Percentiles rank a stretch among this genome's conserved stretches.
phyloP scores from a whole-genome alignment of 1,140 invertebrate species.

The Cryptotermes secundus region DNA sequence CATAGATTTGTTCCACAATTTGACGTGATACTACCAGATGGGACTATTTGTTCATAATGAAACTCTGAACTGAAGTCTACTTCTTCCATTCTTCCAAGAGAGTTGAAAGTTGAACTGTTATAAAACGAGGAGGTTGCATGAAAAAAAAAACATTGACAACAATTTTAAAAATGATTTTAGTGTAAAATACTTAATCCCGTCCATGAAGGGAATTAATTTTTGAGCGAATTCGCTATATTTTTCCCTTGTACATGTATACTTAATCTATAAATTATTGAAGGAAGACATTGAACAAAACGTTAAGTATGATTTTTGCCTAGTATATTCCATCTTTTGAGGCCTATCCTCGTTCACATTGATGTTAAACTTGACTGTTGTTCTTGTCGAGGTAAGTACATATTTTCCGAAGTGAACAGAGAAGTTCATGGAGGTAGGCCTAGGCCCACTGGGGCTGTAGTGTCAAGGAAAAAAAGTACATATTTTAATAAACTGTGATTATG shows the following conservation, averaged over 20 bases:
- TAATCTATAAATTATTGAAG: neutral
- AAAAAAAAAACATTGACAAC: neutral
- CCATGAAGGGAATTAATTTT: conserved; percentile 13
- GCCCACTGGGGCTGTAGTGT: too few relatives aligned
- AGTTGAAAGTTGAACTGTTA: neutral
- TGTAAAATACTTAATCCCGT: conserved; percentile 13
- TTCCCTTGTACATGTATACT: conserved; percentile 8
- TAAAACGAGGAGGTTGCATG: neutral
- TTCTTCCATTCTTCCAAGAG: conserved; percentile 3
- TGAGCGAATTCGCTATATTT: conserved; percentile 19
- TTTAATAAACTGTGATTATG: too few relatives aligned
- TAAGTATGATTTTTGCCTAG: neutral
- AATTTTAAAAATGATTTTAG: neutral
- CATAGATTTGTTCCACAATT: neutral
- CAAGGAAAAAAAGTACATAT: too few relatives aligned
- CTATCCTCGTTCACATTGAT: neutral
- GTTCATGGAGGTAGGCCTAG: too few relatives aligned
- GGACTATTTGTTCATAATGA: neutral
- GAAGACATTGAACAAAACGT: neutral
- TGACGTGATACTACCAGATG: neutral
- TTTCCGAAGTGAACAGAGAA: too few relatives aligned
- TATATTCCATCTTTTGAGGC: neutral
- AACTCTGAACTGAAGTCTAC: neutral
- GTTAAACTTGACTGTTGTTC: neutral
- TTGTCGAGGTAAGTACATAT: neutral